These are phyloP conservation scores for Carollia perspicillata DNA, from an alignment of 2,113 vertebrate genomes.

Conservation along the genomic window DNA sequence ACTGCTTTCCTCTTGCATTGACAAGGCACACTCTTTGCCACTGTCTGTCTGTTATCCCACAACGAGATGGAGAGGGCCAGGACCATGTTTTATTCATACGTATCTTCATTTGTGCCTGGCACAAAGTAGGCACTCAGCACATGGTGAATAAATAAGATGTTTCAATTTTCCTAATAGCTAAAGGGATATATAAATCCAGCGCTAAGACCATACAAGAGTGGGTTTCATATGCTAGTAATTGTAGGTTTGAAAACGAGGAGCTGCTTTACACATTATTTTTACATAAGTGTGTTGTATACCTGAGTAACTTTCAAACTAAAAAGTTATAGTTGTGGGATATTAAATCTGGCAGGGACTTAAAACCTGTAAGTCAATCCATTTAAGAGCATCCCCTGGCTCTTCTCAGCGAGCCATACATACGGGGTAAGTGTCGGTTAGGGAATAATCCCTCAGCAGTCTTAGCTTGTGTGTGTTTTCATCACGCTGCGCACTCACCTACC, in stretches of 20 bases:
- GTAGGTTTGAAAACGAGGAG: constrained; percentile 23
- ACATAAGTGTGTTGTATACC: neutral
- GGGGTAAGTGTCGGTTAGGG: neutral
- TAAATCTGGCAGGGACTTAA: neutral
- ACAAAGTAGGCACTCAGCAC: neutral
- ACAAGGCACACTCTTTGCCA: neutral
- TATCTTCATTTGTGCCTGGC: neutral
- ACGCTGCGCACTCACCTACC: neutral
- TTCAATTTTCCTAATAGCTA: neutral
- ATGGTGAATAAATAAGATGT: neutral
- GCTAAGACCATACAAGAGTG: neutral
- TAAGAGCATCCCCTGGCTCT: neutral
- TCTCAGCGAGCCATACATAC: neutral
- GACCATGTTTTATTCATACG: constrained; percentile 1
- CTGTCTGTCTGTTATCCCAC: neutral
- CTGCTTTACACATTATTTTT: constrained; percentile 33
- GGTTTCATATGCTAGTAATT: constrained; percentile 1
- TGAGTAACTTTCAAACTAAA: neutral
- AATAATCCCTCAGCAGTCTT: neutral
- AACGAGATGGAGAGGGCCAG: neutral
- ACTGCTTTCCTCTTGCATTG: neutral
- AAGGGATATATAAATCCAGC: neutral
- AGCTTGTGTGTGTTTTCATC: neutral
- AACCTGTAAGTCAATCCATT: neutral
- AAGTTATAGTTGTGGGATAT: neutral